A percentile compares a stretch with the other conserved stretches of the same genome.
These are phyloP conservation scores for Mobula hypostoma DNA, from an alignment of 2,113 vertebrate species.

Conservation along the genomic window DNA sequence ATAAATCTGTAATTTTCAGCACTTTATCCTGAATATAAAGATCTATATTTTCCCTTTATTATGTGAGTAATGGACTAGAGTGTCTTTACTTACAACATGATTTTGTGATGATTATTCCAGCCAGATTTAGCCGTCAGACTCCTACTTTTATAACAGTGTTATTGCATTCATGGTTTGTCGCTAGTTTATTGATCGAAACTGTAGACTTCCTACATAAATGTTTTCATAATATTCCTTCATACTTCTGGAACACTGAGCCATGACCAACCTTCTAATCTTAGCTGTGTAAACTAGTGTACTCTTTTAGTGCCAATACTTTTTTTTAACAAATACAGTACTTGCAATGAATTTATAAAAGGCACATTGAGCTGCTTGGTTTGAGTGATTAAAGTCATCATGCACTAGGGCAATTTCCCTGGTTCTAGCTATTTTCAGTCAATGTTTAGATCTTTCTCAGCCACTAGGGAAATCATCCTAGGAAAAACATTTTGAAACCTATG, in stretches of 20 bases:
- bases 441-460: neutral
- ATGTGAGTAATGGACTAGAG: neutral
- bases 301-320: neutral
- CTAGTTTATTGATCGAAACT: neutral
- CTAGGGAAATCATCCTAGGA: neutral
- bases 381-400: neutral
- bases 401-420: neutral
- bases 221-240: neutral
- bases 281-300: neutral
- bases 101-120: neutral
- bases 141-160: neutral
- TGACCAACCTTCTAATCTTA: neutral
- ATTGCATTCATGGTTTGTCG: neutral
- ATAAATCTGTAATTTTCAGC: neutral
- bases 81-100: neutral
- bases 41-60: neutral
- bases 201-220: neutral
- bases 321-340: neutral
- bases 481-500: neutral
- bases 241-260: neutral
- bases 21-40: neutral
- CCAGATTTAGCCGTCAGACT: neutral
- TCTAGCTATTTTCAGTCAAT: neutral
- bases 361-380: neutral
- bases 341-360: neutral